Conservation (phyloP, 2,888 invertebrate genomes). For the Tenodera sinensis region DNA sequence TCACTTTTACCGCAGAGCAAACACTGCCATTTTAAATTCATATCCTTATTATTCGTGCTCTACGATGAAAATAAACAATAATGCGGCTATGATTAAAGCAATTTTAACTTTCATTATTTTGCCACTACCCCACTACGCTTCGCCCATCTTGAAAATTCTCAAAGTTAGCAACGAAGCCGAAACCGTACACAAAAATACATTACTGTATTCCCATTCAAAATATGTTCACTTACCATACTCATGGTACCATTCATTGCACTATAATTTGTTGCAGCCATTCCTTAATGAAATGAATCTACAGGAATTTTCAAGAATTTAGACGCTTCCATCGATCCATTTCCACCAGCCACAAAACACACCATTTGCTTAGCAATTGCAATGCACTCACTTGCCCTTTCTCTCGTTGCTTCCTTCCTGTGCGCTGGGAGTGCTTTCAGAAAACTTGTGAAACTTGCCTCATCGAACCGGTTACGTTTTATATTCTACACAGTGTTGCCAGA, state of each 20-base stretch:
- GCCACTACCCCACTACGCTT: background rate
- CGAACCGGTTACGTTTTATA: background rate
- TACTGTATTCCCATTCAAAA: background rate
- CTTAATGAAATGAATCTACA: background rate
- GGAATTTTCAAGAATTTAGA: background rate
- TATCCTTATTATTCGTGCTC: too few species aligned
- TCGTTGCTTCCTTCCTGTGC: background rate
- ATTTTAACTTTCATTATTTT: background rate
- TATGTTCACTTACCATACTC: constrained; percentile 41
- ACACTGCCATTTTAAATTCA: too few species aligned
- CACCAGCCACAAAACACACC: background rate
- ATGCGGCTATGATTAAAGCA: too few species aligned
- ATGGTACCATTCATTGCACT: constrained; percentile 43
- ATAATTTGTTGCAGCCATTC: constrained; percentile 23
- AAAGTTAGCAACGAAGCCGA: background rate
- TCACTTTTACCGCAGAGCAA: too few species aligned
- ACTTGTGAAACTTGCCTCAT: background rate
- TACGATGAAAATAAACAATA: too few species aligned
- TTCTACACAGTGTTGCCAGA: too few species aligned
- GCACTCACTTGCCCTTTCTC: background rate
- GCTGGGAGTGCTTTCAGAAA: background rate
- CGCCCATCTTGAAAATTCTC: background rate
- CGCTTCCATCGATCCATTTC: constrained; percentile 15
- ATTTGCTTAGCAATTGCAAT: background rate
- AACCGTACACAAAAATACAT: background rate